Evolutionary conservation across 2,888 invertebrate genomes (phyloP).

Genomic region (Platycheirus rosarum): DNA sequence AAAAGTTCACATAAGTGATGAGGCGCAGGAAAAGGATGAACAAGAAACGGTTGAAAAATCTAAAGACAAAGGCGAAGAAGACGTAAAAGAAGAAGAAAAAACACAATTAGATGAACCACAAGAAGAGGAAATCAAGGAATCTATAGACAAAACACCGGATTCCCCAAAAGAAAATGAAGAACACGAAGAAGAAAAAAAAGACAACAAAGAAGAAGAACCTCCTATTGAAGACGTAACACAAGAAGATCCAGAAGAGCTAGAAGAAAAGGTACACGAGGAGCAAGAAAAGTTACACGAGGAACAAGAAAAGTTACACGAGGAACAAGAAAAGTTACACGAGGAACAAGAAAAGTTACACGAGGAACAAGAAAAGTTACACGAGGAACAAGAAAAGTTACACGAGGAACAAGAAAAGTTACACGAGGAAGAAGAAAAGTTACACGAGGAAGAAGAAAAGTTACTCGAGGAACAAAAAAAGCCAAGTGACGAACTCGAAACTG

Average conservation of each 20-base stretch:
- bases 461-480: too few relatives aligned
- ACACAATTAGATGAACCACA: constrained; percentile 17
- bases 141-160: constrained; percentile 24
- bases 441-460: constrained; percentile 44
- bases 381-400: constrained; percentile 4
- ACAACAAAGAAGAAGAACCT: constrained; percentile 32
- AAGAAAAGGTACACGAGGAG: constrained; percentile 33
- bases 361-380: too few relatives aligned
- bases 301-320: constrained; percentile 10
- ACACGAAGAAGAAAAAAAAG: constrained; percentile 22
- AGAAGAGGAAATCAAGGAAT: constrained; percentile 69
- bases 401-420: too few relatives aligned
- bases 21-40: constrained; percentile 27
- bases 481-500: constrained; percentile 5
- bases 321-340: constrained; percentile 14
- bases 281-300: constrained; percentile 32
- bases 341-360: constrained; percentile 36
- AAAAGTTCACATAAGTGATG: constrained; percentile 56
- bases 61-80: too few relatives aligned
- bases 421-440: constrained; percentile 12
- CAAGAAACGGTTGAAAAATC: too few relatives aligned
- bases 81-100: not conserved
- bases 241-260: constrained; percentile 5
- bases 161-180: constrained; percentile 26
- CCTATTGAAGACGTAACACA: constrained; percentile 16